Evolutionary conservation across 2,797 vertebrate species (phyloP), one percentile per base, ranked within the genome.

Genomic region (Enteromius mattozi): DNA sequence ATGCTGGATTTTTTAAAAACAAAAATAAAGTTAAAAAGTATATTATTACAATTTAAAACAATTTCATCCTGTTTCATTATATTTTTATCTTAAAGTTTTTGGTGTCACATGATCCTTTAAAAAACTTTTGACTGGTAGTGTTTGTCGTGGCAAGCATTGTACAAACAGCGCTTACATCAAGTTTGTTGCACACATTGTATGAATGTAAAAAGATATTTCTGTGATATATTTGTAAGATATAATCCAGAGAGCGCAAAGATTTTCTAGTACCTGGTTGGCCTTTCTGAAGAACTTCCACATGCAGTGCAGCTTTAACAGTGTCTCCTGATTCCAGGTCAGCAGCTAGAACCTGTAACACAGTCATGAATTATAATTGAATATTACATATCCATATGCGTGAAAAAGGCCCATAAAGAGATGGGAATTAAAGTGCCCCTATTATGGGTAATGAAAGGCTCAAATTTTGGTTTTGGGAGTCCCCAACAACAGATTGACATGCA

Each of bases 241-340:
- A 40, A 51, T 54, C 47, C 47, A 70, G 21, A 40, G 17, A 33
- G 24, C 21, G 42, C 40, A 47, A 76, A 71, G 37, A 68, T 24
- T 14, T 81, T 66, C 8, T 30, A 40, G 16, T 93, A 96, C 96
- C 94, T 93, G 89, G 59, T 71, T 96, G 93, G 85, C 94, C 95
- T 74, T 94, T 93, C 85, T 92, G 85, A 84, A 97, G 90, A 76
- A 96, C 93, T 19, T 95, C 92, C 83, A 96, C 93, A 24, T 92
- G 84, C 21, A 96, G 88, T 5, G 89, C 91, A 24, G 94, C 86
- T 63, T 86, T 92, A 37, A 92, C 83, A 8, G 86, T 87, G 65
- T 96, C 96, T 54, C 96, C 96, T 0, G 96, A 96, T 81, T 96
- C 96, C 80, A 91, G 91, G 85, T 97, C 96, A 75, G 91, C 81